A percentile compares a stretch with the other conserved stretches of the same genome.
Conservation (phyloP, 2,888 invertebrate species). For the Yponomeuta sedellus region DNA sequence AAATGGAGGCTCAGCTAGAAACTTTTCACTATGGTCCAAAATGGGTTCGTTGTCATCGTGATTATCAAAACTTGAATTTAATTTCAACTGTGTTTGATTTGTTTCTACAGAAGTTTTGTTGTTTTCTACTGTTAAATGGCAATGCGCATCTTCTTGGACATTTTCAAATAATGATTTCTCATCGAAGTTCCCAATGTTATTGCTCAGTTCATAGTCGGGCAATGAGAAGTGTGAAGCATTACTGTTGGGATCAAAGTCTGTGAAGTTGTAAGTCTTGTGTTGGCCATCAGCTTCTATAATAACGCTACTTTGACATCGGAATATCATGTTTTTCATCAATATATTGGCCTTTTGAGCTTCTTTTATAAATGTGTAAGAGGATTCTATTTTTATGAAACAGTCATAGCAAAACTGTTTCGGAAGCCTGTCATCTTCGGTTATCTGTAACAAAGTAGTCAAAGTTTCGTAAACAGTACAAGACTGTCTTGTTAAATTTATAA, state of each 20-base stretch:
- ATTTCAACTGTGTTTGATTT: background rate
- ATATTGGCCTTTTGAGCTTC: constrained; percentile 55
- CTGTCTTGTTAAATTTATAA: background rate
- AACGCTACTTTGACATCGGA: constrained; percentile 42
- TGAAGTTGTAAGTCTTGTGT: background rate
- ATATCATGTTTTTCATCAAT: constrained; percentile 50
- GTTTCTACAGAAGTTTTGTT: constrained; percentile 19
- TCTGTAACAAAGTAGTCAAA: constrained; percentile 31
- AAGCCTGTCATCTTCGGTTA: constrained; percentile 54
- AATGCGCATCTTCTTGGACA: constrained; percentile 19
- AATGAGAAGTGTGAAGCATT: constrained; percentile 36
- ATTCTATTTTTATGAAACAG: constrained; percentile 66
- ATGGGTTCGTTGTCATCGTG: background rate
- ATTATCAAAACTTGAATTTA: background rate
- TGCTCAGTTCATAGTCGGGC: constrained; percentile 48
- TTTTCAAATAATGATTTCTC: constrained; percentile 21
- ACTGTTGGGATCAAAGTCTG: background rate
- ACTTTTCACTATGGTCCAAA: background rate
- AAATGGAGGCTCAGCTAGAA: background rate
- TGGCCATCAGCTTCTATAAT: constrained; percentile 45
- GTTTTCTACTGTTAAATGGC: constrained; percentile 2
- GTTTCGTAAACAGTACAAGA: background rate
- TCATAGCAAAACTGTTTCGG: constrained; percentile 70
- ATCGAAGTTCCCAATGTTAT: constrained; percentile 32
- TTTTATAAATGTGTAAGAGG: constrained; percentile 63